A percentile compares a stretch with the other conserved stretches of the same genome.
phyloP scores from a whole-genome alignment of 2,888 invertebrate genomes.

The Platerodrilus igneus region DNA sequence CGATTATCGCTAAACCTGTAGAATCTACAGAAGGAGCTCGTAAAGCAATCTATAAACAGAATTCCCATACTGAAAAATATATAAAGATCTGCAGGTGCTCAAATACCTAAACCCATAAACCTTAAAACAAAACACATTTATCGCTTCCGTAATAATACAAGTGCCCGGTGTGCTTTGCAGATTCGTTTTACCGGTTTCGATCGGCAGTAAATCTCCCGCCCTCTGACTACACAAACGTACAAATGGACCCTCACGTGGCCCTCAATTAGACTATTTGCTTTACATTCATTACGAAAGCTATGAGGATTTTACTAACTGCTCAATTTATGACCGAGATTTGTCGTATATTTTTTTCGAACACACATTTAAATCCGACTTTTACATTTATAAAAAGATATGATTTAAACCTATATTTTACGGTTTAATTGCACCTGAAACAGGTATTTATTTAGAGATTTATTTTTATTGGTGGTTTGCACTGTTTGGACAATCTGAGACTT shows the following conservation, averaged over 20 bases:
- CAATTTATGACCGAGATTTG: constrained; percentile 47
- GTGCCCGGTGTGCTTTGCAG: constrained; percentile 28
- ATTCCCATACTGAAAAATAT: too few relatives aligned
- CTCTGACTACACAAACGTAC: constrained; percentile 33
- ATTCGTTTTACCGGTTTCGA: constrained; percentile 32
- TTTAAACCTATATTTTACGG: constrained; percentile 36
- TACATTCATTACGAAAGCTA: constrained; percentile 44
- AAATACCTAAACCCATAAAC: constrained; percentile 33
- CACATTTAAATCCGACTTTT: constrained; percentile 36
- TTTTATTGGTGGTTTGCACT: too few relatives aligned
- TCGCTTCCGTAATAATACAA: constrained; percentile 37
- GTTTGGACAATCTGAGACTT: too few relatives aligned
- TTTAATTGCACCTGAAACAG: constrained; percentile 25
- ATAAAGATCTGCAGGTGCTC: constrained; percentile 37
- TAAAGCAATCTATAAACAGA: too few relatives aligned
- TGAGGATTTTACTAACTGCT: constrained; percentile 48
- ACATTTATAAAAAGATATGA: constrained; percentile 26
- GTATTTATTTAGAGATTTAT: too few relatives aligned
- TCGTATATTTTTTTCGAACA: constrained; percentile 41
- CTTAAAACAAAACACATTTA: constrained; percentile 38
- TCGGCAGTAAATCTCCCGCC: constrained; percentile 37
- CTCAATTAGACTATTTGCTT: constrained; percentile 49
- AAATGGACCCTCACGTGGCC: constrained; percentile 45
- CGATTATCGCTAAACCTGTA: too few relatives aligned
- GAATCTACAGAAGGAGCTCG: too few relatives aligned